phyloP scores from a whole-genome alignment of 2,888 invertebrate species.

The Protodeltote pygarga region DNA sequence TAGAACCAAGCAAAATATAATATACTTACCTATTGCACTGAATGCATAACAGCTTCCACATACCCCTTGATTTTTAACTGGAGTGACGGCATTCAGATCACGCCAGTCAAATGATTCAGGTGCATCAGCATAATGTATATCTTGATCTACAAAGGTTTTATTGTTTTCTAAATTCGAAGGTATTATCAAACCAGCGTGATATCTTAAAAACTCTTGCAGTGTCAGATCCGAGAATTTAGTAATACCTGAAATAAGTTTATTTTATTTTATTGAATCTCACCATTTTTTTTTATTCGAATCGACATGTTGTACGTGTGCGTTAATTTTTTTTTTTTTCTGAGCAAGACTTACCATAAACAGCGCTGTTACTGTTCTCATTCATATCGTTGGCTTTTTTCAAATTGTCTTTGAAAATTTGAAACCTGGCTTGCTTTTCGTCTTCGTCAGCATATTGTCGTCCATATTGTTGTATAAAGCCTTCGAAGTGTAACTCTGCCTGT shows the following conservation, averaged over 20 bases:
- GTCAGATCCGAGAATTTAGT: conserved; percentile 26
- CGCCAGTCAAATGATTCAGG: conserved; percentile 89
- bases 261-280: too few species aligned
- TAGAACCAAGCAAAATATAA: not conserved
- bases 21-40: conserved; percentile 43
- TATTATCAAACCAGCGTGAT: conserved; percentile 1
- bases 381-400: conserved; percentile 6
- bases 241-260: conserved; percentile 21
- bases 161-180: too few species aligned
- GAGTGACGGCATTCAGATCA: conserved; percentile 90
- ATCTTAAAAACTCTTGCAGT: conserved; percentile 16
- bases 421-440: conserved; percentile 25
- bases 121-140: conserved; percentile 22
- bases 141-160: too few species aligned
- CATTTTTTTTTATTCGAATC: too few species aligned
- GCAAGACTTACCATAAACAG: conserved; percentile 33
- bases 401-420: conserved; percentile 28
- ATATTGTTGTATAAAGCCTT: conserved; percentile 18
- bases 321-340: too few species aligned
- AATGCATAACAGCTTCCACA: conserved; percentile 94
- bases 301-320: too few species aligned
- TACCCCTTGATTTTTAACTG: conserved; percentile 91
- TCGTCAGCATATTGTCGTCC: conserved; percentile 12
- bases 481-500: conserved; percentile 23
- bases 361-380: conserved; percentile 6